Evolutionary conservation across 1,140 invertebrate species (phyloP).

Genomic region (Drosophila sp.): DNA sequence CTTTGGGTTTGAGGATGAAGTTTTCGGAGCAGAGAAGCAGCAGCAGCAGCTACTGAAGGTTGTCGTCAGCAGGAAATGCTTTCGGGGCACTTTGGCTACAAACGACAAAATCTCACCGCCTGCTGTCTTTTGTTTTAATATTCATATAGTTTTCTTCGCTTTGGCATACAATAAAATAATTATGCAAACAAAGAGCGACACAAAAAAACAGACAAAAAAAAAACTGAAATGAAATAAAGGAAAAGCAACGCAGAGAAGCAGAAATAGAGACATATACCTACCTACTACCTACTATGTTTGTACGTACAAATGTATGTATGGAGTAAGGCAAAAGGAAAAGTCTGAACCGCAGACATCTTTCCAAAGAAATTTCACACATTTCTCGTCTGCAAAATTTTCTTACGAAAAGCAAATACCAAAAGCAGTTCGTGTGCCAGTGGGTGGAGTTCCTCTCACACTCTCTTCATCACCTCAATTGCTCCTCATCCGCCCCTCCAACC

Average conservation of each 20-base stretch:
- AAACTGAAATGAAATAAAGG: constrained; percentile 3
- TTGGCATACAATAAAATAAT: constrained; percentile 72
- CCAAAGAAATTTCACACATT: constrained; percentile 73
- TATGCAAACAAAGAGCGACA: constrained; percentile 61
- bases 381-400: constrained; percentile 59
- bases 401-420: constrained; percentile 62
- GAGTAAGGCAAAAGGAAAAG: constrained; percentile 12
- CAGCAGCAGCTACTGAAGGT: background rate
- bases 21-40: background rate
- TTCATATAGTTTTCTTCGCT: constrained; percentile 64
- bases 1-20: constrained; percentile 20
- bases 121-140: constrained; percentile 57
- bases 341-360: constrained; percentile 43
- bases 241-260: background rate
- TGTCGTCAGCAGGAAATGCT: constrained; percentile 30
- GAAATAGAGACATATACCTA: constrained; percentile 2
- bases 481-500: background rate
- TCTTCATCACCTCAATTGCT: background rate
- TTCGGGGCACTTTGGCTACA: constrained; percentile 55
- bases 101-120: constrained; percentile 42
- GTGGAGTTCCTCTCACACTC: background rate
- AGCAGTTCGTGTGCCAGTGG: constrained; percentile 1
- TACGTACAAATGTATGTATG: too few species aligned
- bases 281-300: background rate
- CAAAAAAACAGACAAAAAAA: background rate